Percentiles rank a stretch among this genome's conserved stretches.
These are phyloP conservation scores for Sebastes itinus DNA, from an alignment of 2,797 vertebrate genomes.

Conservation along the genomic window DNA sequence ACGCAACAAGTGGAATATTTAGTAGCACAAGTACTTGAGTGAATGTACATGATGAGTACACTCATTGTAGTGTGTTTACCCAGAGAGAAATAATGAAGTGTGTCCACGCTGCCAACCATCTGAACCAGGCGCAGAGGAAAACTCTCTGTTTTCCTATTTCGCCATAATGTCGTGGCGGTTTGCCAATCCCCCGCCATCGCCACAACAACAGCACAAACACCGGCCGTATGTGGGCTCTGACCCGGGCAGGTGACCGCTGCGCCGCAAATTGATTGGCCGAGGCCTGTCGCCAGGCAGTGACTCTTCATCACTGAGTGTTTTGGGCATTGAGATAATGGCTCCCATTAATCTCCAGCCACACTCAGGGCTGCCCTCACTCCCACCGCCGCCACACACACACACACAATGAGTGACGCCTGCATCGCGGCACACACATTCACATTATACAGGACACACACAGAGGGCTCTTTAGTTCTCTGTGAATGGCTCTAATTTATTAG, in stretches of 20 bases:
- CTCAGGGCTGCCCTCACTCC: conserved; percentile 52
- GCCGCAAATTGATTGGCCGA: conserved; percentile 76
- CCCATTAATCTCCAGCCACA: conserved; percentile 87
- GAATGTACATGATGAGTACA: not conserved
- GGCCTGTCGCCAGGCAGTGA: conserved; percentile 74
- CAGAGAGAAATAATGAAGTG: not conserved
- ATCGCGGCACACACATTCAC: conserved; percentile 1
- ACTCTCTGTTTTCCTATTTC: conserved; percentile 1
- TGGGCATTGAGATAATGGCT: conserved; percentile 88
- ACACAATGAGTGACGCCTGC: conserved; percentile 29
- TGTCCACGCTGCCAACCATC: not conserved
- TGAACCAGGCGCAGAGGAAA: not conserved
- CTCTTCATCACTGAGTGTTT: conserved; percentile 83
- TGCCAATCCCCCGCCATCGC: not conserved
- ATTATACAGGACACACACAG: conserved; percentile 20
- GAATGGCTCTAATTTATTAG: conserved; percentile 50
- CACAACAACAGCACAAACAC: conserved; percentile 51
- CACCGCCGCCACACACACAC: conserved; percentile 4
- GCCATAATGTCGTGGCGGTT: not conserved
- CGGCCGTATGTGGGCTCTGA: conserved; percentile 66
- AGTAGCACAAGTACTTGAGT: not conserved
- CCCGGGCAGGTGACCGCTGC: conserved; percentile 75
- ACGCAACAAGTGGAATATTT: not conserved
- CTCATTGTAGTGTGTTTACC: not conserved
- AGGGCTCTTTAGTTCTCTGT: conserved; percentile 30